Conservation (phyloP, 2,888 invertebrate genomes). For the Anarsia innoxiella region DNA sequence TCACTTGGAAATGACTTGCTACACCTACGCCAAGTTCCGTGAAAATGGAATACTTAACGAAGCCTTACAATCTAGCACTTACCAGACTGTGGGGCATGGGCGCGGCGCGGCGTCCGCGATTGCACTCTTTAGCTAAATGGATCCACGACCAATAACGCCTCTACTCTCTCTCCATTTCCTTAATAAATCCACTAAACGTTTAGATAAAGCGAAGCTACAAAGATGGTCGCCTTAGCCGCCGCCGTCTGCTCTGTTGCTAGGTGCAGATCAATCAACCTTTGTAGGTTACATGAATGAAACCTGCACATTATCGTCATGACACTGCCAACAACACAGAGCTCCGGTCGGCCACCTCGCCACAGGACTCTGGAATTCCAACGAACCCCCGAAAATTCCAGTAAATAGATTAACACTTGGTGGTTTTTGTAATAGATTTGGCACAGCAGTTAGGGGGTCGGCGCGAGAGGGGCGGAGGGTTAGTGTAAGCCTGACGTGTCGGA, state of each 20-base stretch:
- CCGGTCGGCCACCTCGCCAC: slow-evolving; percentile 28
- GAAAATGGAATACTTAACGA: slow-evolving; percentile 57
- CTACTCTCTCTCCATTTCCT: slow-evolving; percentile 48
- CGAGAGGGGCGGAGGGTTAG: slow-evolving; percentile 53
- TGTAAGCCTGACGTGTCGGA: slow-evolving; percentile 56
- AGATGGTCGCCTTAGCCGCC: slow-evolving; percentile 45
- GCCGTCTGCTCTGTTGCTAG: slow-evolving; percentile 52
- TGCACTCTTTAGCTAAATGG: slow-evolving; percentile 63
- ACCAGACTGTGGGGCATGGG: slow-evolving; percentile 70
- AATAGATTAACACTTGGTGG: slow-evolving; percentile 12
- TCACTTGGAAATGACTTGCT: too few species aligned
- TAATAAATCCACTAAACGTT: slow-evolving; percentile 51
- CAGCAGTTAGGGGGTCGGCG: slow-evolving; percentile 27
- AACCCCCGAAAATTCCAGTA: slow-evolving; percentile 7
- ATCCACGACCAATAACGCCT: slow-evolving; percentile 57
- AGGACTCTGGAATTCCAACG: slow-evolving; percentile 5
- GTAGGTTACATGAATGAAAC: slow-evolving; percentile 67
- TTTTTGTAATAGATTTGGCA: slow-evolving; percentile 47
- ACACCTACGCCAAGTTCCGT: slow-evolving; percentile 38
- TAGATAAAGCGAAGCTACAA: slow-evolving; percentile 36
- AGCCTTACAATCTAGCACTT: slow-evolving; percentile 70
- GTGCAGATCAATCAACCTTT: slow-evolving; percentile 57
- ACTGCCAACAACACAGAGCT: slow-evolving; percentile 28
- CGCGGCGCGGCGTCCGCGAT: slow-evolving; percentile 63
- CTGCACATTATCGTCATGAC: slow-evolving; percentile 42